Conservation (phyloP, 2,888 invertebrate genomes). For the Diloba caeruleocephala region DNA sequence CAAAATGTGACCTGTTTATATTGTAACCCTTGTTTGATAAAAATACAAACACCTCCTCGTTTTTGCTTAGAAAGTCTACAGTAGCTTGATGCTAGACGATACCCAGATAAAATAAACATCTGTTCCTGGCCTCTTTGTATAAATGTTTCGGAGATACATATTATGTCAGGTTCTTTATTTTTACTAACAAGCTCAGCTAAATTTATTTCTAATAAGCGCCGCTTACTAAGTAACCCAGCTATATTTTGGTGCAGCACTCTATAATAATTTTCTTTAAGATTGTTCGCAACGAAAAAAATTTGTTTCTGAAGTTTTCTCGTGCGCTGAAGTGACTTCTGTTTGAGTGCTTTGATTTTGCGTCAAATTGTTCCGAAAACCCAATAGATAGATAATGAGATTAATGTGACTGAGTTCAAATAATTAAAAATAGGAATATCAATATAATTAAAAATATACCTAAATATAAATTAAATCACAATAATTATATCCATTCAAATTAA, state of each 20-base stretch:
- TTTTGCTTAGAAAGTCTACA: neutral
- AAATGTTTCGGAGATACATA: conserved; percentile 3
- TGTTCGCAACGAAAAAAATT: too few relatives aligned
- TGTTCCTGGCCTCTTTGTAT: conserved; percentile 1
- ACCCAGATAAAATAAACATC: neutral
- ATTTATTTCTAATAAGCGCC: neutral
- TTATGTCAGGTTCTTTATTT: neutral
- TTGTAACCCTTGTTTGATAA: neutral
- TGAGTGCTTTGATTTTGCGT: too few relatives aligned
- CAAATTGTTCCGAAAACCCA: too few relatives aligned
- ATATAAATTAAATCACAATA: too few relatives aligned
- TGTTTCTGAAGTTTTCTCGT: too few relatives aligned
- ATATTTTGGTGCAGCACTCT: conserved; percentile 2
- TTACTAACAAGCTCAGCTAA: neutral
- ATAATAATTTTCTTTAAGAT: too few relatives aligned
- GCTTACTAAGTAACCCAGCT: neutral
- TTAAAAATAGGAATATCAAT: too few relatives aligned
- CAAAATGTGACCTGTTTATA: neutral
- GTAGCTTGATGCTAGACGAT: neutral
- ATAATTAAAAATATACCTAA: too few relatives aligned
- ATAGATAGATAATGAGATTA: too few relatives aligned
- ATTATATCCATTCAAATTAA: too few relatives aligned
- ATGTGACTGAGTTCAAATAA: too few relatives aligned
- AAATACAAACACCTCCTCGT: conserved; percentile 1
- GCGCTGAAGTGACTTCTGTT: too few relatives aligned